A percentile compares a stretch with the other conserved stretches of the same genome.
Evolutionary conservation across 1,140 invertebrate species (phyloP).

Genomic region (Wiebesia pumilae): DNA sequence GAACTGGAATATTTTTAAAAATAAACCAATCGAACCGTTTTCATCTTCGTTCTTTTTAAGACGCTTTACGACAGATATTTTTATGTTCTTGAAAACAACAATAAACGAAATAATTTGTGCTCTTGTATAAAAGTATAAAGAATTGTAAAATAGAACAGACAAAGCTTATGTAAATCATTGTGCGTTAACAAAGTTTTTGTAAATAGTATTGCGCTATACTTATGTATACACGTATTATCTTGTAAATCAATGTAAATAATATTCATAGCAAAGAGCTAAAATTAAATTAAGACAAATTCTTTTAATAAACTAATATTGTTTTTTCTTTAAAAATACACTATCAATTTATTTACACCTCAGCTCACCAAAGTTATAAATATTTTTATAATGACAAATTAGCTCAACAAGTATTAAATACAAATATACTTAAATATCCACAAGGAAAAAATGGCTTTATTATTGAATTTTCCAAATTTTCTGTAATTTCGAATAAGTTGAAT

Average conservation of each 20-base stretch:
- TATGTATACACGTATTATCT: not conserved
- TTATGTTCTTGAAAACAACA: not conserved
- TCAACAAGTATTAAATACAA: too few species aligned
- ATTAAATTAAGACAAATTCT: not conserved
- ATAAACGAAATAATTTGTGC: not conserved
- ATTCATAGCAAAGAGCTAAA: not conserved
- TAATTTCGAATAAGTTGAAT: too few species aligned
- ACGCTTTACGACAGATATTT: not conserved
- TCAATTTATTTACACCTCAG: not conserved
- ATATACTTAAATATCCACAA: too few species aligned
- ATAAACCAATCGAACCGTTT: too few species aligned
- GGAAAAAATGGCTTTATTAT: too few species aligned
- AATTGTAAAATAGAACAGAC: not conserved
- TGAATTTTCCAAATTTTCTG: too few species aligned
- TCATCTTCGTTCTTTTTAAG: not conserved
- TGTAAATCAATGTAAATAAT: conserved; percentile 4
- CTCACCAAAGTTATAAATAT: too few species aligned
- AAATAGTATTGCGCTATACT: not conserved
- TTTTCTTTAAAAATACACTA: not conserved
- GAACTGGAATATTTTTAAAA: not conserved
- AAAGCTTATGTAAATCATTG: not conserved
- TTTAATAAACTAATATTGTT: not conserved
- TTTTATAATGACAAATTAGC: too few species aligned
- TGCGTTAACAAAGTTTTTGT: not conserved
- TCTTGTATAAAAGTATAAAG: not conserved